Conservation (phyloP, 2,888 invertebrate species). For the Andrena bucephala region DNA sequence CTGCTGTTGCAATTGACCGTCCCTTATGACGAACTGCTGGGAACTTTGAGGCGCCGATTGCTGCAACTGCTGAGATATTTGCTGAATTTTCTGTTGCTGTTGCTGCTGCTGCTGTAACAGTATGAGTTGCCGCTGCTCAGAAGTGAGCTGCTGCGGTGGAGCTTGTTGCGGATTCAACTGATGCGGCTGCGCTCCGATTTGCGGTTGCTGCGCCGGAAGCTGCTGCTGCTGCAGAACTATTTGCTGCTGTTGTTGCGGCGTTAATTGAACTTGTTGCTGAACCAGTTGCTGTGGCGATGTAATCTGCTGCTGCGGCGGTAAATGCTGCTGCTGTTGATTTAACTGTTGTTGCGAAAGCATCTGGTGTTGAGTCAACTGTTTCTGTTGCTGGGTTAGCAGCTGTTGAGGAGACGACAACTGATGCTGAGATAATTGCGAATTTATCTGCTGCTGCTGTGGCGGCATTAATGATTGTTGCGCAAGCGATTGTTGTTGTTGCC, state of each 20-base stretch:
- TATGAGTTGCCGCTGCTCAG: constrained; percentile 85
- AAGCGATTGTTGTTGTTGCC: constrained; percentile 68
- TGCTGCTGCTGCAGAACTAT: constrained; percentile 77
- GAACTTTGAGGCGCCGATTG: constrained; percentile 82
- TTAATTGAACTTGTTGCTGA: constrained; percentile 69
- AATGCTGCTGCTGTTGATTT: constrained; percentile 84
- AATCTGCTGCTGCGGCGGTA: constrained; percentile 76
- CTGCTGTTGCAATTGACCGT: constrained; percentile 83
- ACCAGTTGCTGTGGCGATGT: constrained; percentile 73
- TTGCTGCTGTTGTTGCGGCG: constrained; percentile 74
- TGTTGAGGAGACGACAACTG: constrained; percentile 80
- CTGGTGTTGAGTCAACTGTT: constrained; percentile 77
- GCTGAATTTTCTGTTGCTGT: constrained; percentile 86
- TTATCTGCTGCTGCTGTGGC: constrained; percentile 81
- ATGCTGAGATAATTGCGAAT: constrained; percentile 79
- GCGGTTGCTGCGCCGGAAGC: constrained; percentile 73
- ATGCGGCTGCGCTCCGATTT: constrained; percentile 65
- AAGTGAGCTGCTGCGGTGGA: constrained; percentile 81
- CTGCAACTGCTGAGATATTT: constrained; percentile 85
- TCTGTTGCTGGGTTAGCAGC: constrained; percentile 81
- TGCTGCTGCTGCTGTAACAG: constrained; percentile 86
- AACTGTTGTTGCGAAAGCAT: constrained; percentile 83
- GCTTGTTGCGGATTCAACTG: constrained; percentile 72
- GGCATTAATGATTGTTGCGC: constrained; percentile 68
- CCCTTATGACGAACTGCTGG: constrained; percentile 84